Percentiles rank a stretch among this genome's conserved stretches.
phyloP scores from a whole-genome alignment of 2,888 invertebrate species.

The Drosophila paranaensis region DNA sequence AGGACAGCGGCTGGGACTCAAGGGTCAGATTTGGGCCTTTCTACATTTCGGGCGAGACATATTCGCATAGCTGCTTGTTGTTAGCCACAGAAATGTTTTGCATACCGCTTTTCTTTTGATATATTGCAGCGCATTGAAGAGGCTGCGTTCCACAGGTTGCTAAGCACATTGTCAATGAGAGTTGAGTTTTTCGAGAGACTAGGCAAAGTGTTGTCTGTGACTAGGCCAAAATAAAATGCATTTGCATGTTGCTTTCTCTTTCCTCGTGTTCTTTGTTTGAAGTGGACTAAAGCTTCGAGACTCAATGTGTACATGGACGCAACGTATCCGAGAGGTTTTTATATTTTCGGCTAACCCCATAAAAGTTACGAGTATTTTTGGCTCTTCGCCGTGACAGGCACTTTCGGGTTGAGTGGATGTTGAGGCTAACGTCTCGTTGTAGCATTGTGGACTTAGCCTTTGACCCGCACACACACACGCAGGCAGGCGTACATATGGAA shows the following conservation, averaged over 20 bases:
- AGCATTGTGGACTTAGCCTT: conserved; percentile 70
- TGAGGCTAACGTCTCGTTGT: conserved; percentile 59
- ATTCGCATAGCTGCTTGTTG: conserved; percentile 50
- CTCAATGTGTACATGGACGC: conserved; percentile 3
- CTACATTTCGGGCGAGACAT: conserved; percentile 36
- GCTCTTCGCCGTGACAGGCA: conserved; percentile 49
- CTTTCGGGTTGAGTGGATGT: conserved; percentile 51
- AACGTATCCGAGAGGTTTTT: conserved; percentile 23
- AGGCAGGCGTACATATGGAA: conserved; percentile 24
- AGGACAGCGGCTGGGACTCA: conserved; percentile 9
- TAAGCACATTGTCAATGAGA: conserved; percentile 47
- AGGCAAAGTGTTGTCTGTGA: conserved; percentile 5
- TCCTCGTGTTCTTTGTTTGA: background rate
- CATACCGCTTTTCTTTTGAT: conserved; percentile 82
- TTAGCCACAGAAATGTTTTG: conserved; percentile 61
- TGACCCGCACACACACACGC: conserved; percentile 58
- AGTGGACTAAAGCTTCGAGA: conserved; percentile 7
- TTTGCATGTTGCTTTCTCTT: conserved; percentile 13
- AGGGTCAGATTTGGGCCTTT: conserved; percentile 28
- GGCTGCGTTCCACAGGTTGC: conserved; percentile 83
- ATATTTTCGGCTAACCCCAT: conserved; percentile 54
- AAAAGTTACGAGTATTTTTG: conserved; percentile 37
- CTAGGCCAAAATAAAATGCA: conserved; percentile 27
- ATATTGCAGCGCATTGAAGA: conserved; percentile 79
- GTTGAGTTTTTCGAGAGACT: conserved; percentile 20